Evolutionary conservation across 35 echinoderm and acorn worm species (phyloP).

Genomic region (Ptychodera flava): DNA sequence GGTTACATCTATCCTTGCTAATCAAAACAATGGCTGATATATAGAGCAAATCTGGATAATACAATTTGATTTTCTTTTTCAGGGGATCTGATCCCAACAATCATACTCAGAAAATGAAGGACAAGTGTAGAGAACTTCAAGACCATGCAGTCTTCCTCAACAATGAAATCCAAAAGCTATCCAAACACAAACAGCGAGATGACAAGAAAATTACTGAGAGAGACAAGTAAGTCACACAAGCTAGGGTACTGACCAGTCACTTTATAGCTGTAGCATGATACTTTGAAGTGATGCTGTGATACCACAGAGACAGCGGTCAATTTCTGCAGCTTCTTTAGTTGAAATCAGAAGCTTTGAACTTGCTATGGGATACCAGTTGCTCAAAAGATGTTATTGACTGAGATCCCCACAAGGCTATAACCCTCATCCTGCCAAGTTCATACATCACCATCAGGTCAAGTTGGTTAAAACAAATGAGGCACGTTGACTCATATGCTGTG

Average conservation of each 20-base stretch:
- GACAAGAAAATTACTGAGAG: slow-evolving; percentile 49
- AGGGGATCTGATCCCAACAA: slow-evolving; percentile 67
- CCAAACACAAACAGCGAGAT: slow-evolving; percentile 46
- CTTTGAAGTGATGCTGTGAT: not conserved
- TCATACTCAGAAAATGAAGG: slow-evolving; percentile 64
- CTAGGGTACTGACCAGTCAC: too few relatives aligned
- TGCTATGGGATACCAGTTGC: not conserved
- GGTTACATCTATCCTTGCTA: not conserved
- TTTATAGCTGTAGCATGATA: too few relatives aligned
- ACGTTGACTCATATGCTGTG: too few relatives aligned
- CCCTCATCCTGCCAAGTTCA: too few relatives aligned
- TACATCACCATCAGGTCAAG: too few relatives aligned
- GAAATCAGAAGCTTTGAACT: not conserved
- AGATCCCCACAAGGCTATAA: too few relatives aligned
- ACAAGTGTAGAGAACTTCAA: slow-evolving; percentile 78
- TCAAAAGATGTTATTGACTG: not conserved
- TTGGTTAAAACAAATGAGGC: too few relatives aligned
- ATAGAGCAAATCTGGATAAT: not conserved
- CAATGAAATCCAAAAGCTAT: slow-evolving; percentile 79
- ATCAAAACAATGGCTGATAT: not conserved
- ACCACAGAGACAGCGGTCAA: not conserved
- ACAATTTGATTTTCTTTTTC: too few relatives aligned
- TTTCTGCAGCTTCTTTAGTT: not conserved
- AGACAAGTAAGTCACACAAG: slow-evolving; percentile 68
- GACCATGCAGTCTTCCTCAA: slow-evolving; percentile 91